A percentile compares a stretch with the other conserved stretches of the same genome.
Conservation (phyloP, 2,888 invertebrate species). For the Sclerodermus sp. region DNA sequence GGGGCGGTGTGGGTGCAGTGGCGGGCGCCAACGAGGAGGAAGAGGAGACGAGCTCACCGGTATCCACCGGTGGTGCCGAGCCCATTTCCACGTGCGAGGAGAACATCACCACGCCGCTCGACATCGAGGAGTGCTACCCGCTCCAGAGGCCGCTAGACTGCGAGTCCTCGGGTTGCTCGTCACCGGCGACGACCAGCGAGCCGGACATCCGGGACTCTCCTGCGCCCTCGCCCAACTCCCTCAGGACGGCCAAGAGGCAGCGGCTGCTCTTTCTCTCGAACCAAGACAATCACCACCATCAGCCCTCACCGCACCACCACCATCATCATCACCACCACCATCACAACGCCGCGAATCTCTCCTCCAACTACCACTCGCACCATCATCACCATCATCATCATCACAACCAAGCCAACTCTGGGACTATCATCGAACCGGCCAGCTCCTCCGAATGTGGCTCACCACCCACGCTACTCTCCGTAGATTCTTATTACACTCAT, state of each 20-base stretch:
- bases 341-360: background rate
- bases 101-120: slow-evolving; percentile 62
- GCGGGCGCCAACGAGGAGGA: slow-evolving; percentile 58
- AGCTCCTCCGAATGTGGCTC: slow-evolving; percentile 75
- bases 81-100: background rate
- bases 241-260: slow-evolving; percentile 44
- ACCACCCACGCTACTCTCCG: slow-evolving; percentile 67
- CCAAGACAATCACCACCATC: slow-evolving; percentile 25
- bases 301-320: slow-evolving; percentile 13
- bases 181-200: slow-evolving; percentile 54
- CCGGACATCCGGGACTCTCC: slow-evolving; percentile 57
- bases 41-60: slow-evolving; percentile 62
- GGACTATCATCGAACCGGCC: slow-evolving; percentile 44
- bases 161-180: slow-evolving; percentile 52
- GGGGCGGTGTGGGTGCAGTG: slow-evolving; percentile 55
- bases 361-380: slow-evolving; percentile 9
- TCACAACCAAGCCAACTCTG: slow-evolving; percentile 27
- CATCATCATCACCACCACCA: slow-evolving; percentile 15
- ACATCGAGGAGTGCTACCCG: slow-evolving; percentile 55
- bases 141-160: slow-evolving; percentile 33
- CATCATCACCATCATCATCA: slow-evolving; percentile 38
- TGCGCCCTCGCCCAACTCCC: slow-evolving; percentile 52
- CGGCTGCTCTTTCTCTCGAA: slow-evolving; percentile 34
- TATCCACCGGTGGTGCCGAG: slow-evolving; percentile 32
- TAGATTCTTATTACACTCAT: slow-evolving; percentile 63